Evolutionary conservation across 2,797 vertebrate genomes (phyloP).

Genomic region (Spea hammondii): DNA sequence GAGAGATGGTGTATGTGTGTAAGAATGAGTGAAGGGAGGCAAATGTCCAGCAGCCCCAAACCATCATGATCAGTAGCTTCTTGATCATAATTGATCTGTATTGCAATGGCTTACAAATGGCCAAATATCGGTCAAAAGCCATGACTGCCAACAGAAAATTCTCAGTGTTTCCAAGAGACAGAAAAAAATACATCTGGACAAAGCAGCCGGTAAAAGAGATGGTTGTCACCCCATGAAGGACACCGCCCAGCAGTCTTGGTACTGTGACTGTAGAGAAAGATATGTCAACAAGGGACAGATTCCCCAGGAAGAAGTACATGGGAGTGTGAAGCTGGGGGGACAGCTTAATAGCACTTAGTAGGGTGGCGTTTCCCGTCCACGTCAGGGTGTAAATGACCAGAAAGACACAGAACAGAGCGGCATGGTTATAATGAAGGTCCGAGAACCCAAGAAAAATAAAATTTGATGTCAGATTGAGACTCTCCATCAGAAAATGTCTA

Average conservation of each 20-base stretch:
- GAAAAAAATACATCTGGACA: constrained; percentile 27
- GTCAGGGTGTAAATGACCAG: not conserved
- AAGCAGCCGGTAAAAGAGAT: constrained; percentile 20
- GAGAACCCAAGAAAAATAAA: not conserved
- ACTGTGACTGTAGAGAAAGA: constrained; percentile 18
- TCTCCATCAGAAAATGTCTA: not conserved
- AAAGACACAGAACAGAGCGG: not conserved
- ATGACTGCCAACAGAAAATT: constrained; percentile 28
- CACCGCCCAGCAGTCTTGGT: constrained; percentile 6
- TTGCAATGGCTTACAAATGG: constrained; percentile 24
- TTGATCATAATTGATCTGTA: constrained; percentile 24
- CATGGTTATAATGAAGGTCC: not conserved
- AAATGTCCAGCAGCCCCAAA: constrained; percentile 13
- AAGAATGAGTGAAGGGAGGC: constrained; percentile 8
- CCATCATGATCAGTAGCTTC: not conserved
- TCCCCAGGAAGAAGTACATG: constrained; percentile 31
- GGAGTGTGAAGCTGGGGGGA: constrained; percentile 5
- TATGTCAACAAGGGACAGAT: constrained; percentile 20
- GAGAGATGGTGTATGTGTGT: not conserved
- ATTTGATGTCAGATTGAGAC: not conserved
- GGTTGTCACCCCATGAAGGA: not conserved
- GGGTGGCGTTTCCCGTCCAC: not conserved
- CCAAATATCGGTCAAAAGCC: constrained; percentile 30
- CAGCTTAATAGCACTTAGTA: not conserved
- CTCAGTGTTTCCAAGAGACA: constrained; percentile 15